Conservation (phyloP, 1,140 invertebrate species). For the Trichomalopsis sarcophagae region DNA sequence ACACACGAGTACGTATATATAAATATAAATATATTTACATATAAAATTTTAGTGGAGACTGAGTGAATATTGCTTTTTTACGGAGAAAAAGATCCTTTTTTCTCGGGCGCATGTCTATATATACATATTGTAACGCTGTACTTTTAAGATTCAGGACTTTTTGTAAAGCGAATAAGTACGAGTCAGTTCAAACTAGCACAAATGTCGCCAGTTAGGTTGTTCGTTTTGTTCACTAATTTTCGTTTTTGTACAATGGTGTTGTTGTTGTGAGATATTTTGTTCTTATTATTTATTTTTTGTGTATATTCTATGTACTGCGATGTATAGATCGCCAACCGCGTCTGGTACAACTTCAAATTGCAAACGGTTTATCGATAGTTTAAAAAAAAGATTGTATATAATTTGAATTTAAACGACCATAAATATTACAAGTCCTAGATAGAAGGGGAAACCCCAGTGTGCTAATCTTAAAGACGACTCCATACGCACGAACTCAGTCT, state of each 20-base stretch:
- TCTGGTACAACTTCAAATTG: background rate
- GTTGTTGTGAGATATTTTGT: slow-evolving; percentile 30
- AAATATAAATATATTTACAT: slow-evolving; percentile 24
- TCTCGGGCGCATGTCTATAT: slow-evolving; percentile 5
- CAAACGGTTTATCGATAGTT: background rate
- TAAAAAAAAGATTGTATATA: slow-evolving; percentile 30
- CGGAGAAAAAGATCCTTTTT: slow-evolving; percentile 22
- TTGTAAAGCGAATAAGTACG: slow-evolving; percentile 23
- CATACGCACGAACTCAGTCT: slow-evolving; percentile 21
- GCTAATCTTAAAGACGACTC: slow-evolving; percentile 16
- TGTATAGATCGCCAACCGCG: background rate
- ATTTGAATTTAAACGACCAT: slow-evolving; percentile 5
- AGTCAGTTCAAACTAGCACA: slow-evolving; percentile 28
- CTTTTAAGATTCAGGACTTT: slow-evolving; percentile 25
- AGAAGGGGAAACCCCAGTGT: background rate
- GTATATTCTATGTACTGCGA: slow-evolving; percentile 2
- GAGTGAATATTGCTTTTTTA: slow-evolving; percentile 47
- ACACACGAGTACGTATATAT: background rate
- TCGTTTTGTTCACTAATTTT: slow-evolving; percentile 8
- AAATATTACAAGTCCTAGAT: background rate
- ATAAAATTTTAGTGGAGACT: slow-evolving; percentile 41
- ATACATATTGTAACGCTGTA: slow-evolving; percentile 28
- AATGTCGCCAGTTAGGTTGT: background rate
- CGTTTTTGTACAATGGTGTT: slow-evolving; percentile 8
- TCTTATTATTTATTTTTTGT: slow-evolving; percentile 38